These are phyloP conservation scores for Apteryx owenii DNA, from an alignment of 2,113 vertebrate genomes.

Conservation along the genomic window DNA sequence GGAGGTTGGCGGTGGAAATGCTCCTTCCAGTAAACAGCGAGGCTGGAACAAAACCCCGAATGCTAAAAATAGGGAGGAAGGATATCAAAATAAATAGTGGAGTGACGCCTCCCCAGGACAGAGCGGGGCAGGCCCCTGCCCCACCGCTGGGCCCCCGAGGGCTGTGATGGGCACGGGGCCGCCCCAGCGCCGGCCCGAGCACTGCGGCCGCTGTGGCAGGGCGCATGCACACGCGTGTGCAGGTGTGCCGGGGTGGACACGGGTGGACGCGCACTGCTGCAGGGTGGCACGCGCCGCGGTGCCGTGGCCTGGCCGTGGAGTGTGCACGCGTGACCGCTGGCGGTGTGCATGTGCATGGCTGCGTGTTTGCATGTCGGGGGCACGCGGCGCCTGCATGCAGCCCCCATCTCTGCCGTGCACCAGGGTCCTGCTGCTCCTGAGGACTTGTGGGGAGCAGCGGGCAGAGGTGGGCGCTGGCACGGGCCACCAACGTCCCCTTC, in stretches of 20 bases:
- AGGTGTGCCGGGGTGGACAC: not conserved
- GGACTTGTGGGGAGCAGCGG: too few relatives aligned
- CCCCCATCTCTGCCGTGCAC: too few relatives aligned
- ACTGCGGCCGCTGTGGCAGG: not conserved
- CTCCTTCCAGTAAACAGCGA: slow-evolving; percentile 67
- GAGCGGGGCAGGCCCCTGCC: not conserved
- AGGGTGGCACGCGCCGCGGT: too few relatives aligned
- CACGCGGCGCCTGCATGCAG: too few relatives aligned
- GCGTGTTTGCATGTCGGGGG: too few relatives aligned
- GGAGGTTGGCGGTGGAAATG: slow-evolving; percentile 37
- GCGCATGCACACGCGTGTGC: not conserved
- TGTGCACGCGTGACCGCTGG: too few relatives aligned
- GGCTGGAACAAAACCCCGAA: slow-evolving; percentile 61
- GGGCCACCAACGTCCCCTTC: not conserved
- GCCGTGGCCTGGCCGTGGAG: too few relatives aligned
- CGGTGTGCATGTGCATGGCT: too few relatives aligned
- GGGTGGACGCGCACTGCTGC: not conserved
- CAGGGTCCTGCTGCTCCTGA: too few relatives aligned
- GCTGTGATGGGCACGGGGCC: too few relatives aligned
- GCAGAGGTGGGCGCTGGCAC: too few relatives aligned
- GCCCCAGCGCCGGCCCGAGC: too few relatives aligned
- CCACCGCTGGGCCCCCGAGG: fast-evolving
- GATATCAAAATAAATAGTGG: slow-evolving; percentile 23
- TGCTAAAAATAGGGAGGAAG: slow-evolving; percentile 65
- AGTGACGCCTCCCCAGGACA: not conserved